These are phyloP conservation scores for Delphinus delphis DNA, from an alignment of 2,113 vertebrate genomes.

Conservation along the genomic window DNA sequence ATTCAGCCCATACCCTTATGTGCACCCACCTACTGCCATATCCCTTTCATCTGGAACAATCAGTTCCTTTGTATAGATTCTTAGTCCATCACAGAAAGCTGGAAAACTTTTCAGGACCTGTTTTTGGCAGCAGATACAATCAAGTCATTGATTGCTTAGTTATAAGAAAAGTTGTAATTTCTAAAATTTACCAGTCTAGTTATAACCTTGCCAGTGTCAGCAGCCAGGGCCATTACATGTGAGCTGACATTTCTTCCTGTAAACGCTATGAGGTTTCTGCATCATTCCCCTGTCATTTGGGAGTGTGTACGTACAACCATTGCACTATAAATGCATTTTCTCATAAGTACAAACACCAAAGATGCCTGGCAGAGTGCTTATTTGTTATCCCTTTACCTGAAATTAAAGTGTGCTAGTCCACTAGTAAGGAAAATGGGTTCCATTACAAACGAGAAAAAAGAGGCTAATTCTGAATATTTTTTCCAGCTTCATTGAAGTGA, in stretches of 20 bases:
- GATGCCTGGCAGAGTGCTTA: background rate
- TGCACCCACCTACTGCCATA: too few relatives aligned
- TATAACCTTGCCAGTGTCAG: background rate
- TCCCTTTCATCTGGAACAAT: background rate
- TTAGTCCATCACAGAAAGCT: background rate
- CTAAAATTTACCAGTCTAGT: background rate
- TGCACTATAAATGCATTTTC: background rate
- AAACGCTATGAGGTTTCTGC: background rate
- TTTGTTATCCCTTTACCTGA: background rate
- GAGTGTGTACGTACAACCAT: background rate
- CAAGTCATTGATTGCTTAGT: background rate
- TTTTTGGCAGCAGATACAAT: constrained; percentile 1
- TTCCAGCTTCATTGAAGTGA: background rate
- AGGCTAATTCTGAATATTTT: background rate
- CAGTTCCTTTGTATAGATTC: background rate
- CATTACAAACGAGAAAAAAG: background rate
- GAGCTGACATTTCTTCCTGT: background rate
- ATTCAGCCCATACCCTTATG: background rate
- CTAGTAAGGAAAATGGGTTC: background rate
- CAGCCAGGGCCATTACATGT: background rate
- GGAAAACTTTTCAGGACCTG: background rate
- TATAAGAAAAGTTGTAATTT: background rate
- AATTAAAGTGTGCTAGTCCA: background rate
- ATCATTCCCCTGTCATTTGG: background rate
- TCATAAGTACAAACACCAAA: background rate